Evolutionary conservation across 2,888 invertebrate genomes (phyloP).

Genomic region (Fragum fragum): DNA sequence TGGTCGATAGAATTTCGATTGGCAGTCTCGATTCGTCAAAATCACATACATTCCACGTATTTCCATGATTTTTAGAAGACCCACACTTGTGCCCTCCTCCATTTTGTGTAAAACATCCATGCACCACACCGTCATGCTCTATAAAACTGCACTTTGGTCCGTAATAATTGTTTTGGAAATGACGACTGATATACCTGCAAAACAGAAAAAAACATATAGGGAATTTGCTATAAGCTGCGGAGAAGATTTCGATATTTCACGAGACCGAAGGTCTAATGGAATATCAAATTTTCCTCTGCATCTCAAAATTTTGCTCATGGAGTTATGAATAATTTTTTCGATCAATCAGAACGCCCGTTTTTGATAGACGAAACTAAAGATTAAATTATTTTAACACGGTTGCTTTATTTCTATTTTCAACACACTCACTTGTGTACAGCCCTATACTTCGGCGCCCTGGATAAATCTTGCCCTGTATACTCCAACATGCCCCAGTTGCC

Average conservation of each 20-base stretch:
- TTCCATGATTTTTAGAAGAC: constrained; percentile 17
- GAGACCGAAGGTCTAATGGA: no score
- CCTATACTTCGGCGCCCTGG: constrained; percentile 73
- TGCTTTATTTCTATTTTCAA: neutral
- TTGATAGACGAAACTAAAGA: no score
- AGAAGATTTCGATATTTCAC: no score
- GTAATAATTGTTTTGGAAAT: constrained; percentile 57
- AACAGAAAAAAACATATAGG: constrained; percentile 6
- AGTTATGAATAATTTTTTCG: no score
- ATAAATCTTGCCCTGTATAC: constrained; percentile 74
- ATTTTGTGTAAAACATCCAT: constrained; percentile 63
- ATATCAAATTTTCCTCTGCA: no score
- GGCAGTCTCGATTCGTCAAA: no score
- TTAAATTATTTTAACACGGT: no score
- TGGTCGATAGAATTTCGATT: no score
- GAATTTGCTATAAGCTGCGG: no score
- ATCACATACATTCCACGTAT: constrained; percentile 41
- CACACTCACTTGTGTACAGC: constrained; percentile 72
- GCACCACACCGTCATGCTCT: constrained; percentile 17
- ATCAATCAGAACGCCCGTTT: no score
- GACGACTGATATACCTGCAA: constrained; percentile 48
- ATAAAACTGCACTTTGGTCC: constrained; percentile 69
- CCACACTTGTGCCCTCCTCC: constrained; percentile 16
- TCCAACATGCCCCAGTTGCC: constrained; percentile 79
- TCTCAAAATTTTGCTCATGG: no score